Evolutionary conservation across 2,797 vertebrate genomes (phyloP).

Genomic region (Malacoraja senta): DNA sequence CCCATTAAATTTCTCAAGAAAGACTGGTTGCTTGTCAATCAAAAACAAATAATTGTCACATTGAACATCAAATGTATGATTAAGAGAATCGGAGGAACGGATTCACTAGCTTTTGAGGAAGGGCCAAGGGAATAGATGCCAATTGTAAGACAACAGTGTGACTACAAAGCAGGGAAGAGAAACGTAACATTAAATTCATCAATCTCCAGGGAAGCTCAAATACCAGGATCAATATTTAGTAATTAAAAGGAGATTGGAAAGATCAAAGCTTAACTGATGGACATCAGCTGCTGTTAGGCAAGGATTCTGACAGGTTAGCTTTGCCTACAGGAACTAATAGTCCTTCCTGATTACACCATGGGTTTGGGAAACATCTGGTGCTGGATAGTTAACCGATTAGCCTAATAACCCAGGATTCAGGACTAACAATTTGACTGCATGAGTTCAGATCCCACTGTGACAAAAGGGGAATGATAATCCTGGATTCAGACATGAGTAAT

Average conservation of each 20-base stretch:
- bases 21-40: background rate
- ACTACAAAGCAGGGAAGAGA: background rate
- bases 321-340: background rate
- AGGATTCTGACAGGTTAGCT: background rate
- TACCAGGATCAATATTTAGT: background rate
- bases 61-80: background rate
- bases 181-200: background rate
- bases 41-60: background rate
- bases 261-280: background rate
- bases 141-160: background rate
- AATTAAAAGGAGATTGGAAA: background rate
- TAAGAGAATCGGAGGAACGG: background rate
- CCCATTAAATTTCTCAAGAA: background rate
- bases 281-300: background rate
- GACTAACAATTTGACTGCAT: too few relatives aligned
- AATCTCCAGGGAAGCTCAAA: background rate
- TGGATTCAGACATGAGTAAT: too few relatives aligned
- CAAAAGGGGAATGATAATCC: too few relatives aligned
- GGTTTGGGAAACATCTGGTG: too few relatives aligned
- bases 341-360: background rate
- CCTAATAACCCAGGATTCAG: too few relatives aligned
- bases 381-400: too few relatives aligned
- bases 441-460: too few relatives aligned
- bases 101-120: background rate
- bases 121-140: slow-evolving; percentile 3